Percentiles rank a stretch among this genome's conserved stretches.
These are phyloP conservation scores for Agriopis leucophaearia DNA, from an alignment of 2,888 invertebrate species.

Conservation along the genomic window DNA sequence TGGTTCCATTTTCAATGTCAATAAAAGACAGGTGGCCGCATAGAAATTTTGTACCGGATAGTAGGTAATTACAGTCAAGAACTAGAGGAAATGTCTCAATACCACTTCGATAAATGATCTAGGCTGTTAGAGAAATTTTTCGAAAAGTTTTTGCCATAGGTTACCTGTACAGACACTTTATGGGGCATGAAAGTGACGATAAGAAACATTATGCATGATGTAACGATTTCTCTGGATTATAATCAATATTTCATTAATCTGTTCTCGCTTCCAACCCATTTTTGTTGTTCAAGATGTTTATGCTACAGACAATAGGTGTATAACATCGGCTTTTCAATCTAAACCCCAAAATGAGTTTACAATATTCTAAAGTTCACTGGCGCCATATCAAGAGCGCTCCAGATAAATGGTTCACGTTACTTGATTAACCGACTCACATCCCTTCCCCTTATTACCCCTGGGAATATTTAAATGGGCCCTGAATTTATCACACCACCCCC, in stretches of 20 bases:
- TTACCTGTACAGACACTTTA: conserved; percentile 14
- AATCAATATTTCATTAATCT: neutral
- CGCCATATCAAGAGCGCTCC: conserved; percentile 82
- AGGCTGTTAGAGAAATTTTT: conserved; percentile 34
- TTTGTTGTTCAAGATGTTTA: neutral
- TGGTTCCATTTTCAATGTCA: conserved; percentile 46
- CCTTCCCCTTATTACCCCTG: conserved; percentile 83
- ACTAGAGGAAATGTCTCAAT: conserved; percentile 46
- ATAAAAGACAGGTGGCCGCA: conserved; percentile 40
- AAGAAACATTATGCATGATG: neutral
- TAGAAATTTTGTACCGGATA: conserved; percentile 46
- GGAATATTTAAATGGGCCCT: conserved; percentile 85
- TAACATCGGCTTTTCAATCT: conserved; percentile 56
- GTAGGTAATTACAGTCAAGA: conserved; percentile 41
- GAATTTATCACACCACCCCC: conserved; percentile 82
- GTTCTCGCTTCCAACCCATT: neutral
- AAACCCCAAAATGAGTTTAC: conserved; percentile 71
- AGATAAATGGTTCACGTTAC: conserved; percentile 86
- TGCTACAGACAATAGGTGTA: neutral
- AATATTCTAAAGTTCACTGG: conserved; percentile 81
- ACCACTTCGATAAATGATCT: conserved; percentile 32
- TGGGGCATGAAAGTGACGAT: conserved; percentile 12
- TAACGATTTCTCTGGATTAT: neutral
- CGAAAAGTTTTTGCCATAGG: conserved; percentile 18
- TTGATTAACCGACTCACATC: conserved; percentile 85